Evolutionary conservation across 2,888 invertebrate species (phyloP), one percentile per base, ranked within the genome.

Genomic region (Diaphora mendica): DNA sequence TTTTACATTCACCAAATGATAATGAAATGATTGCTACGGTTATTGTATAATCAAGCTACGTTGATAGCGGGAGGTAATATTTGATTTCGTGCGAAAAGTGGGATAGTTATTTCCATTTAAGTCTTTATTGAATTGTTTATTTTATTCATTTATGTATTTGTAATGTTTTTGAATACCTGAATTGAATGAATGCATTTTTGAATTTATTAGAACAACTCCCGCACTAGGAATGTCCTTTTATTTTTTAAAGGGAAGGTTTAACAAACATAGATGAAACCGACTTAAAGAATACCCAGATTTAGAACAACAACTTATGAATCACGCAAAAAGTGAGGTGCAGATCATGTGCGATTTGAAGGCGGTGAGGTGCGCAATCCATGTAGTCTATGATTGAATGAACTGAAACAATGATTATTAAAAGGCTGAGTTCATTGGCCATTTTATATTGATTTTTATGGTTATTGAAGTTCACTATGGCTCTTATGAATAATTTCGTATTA

Each of bases 1-100:
- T 65, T 65, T 65, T 65, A 35, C n/a, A 65, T 65, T 35, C 11
- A 65, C n/a, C 64, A 39, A 65, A 39, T 65, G 20, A 48, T 33
- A 67, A 48, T 67, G 48, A 48, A 67, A 48, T 48, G 48, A 48
- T 67, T 67, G 48, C 30, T 13, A 11, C 9, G 44, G 1, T 20
- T 48, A 67, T 48, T 67, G 30, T 23, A 33, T 26, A 67, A 30
- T 44, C 42, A 44, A 44, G 30, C 26, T 67, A 17, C 44, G n/a
- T 30, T 48, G 20, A 48, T 48, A 67, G 15, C 30, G 67, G 30
- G 30, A 48, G 48, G 13, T 67, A 44, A 66, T 13, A 67, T 67
- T 48, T 33, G 30, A 23, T 33, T 67, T 30, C 23, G 33, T 9
- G 48, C 13, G 23, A 48, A 48, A 30, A 39, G 26, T 66, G 26